Base-by-base conservation (phyloP, 2,113 vertebrate species). In the Mus pahari region DNA sequence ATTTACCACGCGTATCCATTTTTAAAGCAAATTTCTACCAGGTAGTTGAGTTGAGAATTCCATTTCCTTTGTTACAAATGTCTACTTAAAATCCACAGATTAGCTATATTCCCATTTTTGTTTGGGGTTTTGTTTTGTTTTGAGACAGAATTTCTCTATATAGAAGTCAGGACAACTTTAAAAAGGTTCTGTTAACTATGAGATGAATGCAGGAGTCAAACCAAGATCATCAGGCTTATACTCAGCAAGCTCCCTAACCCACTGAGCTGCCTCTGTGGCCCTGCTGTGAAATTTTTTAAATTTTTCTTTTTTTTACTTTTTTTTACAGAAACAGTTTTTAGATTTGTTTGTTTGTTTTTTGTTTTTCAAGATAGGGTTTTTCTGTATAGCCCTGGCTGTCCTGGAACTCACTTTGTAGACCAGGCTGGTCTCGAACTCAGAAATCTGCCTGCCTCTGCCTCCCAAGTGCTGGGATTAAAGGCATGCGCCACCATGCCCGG, bases 221-320 rank as follows among this genome's bases (percentile, higher is more conserved):
- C 42, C 64, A 31, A 48, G 39, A 16, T 45, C 28, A 86, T 66
- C 26, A 45, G 60, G 62, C 39, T 86, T 48, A 28, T 48, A 28
- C 16, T 45, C 28, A 86, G 17, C 58, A 31, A 48, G 39, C 16
- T 14, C 33, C 60, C 42, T 66, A 66, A 33, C 60, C 62, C 26
- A 33, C 58, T 86, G 28, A 86, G 39, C 58, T 31, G 19, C 39
- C 8, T 31, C 60, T 45, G 36, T 62, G 60, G 39, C 39, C 39
- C 36, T 84, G 60, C 39, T 64, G 26, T 64, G 17, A 17, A 96
- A 90, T 91, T 94, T 84, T 94, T n/a, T n/a, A n/a, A n/a, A n/a
- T n/a, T n/a, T n/a, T n/a, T n/a, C n/a, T n/a, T n/a, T n/a, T n/a
- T n/a, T n/a, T n/a, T n/a, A n/a, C n/a, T n/a, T n/a, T n/a, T n/a